Base-by-base conservation (phyloP, 2,113 vertebrate species). In the Arizona elegans region DNA sequence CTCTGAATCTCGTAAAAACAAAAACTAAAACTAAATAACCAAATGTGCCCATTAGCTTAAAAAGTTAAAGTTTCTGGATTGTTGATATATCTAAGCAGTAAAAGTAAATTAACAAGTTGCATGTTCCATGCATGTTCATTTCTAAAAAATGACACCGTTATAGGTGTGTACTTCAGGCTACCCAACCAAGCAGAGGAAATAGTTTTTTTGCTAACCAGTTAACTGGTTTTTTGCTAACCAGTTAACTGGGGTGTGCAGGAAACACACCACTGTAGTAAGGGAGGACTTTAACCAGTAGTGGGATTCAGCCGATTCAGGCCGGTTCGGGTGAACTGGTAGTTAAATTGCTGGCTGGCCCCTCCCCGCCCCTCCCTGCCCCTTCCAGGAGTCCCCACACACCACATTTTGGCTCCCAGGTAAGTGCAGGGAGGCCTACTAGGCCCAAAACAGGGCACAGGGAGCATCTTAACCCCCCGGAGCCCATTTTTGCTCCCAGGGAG, bases 391-490 rank as follows among this genome's bases (percentile, higher is more conserved):
- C 50, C 8, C 8, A 52, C 50, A 1, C 8, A 10, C 50, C 50
- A 9, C 9, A 8, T 52, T 52, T 52, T 52, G 8, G 50, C 50
- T 52, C 1, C 50, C 50, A 52, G 50, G 50, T 52, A 52, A 52
- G 50, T 52, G 50, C 50, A 52, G 50, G 9, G 50, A 52, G 50
- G 50, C 50, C 50, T 52, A 52, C 50, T 10, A 52, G 50, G 50
- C 50, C 50, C 50, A 52, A 52, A 52, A 52, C 8, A 8, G 50
- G 50, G 50, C 50, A 1, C 8, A 8, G 50, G 50, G 50, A 8
- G 50, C 9, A 1, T 8, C 8, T 8, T 10, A 9, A 8, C 9
- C 50, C 50, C 1, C 50, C 8, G 1, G 1, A 1, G 50, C 50
- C 50, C 1, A 8, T 52, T 52, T 52, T 52, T 10, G 50, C 50